phyloP scores from a whole-genome alignment of 2,113 vertebrate genomes.

The Larimichthys crocea region DNA sequence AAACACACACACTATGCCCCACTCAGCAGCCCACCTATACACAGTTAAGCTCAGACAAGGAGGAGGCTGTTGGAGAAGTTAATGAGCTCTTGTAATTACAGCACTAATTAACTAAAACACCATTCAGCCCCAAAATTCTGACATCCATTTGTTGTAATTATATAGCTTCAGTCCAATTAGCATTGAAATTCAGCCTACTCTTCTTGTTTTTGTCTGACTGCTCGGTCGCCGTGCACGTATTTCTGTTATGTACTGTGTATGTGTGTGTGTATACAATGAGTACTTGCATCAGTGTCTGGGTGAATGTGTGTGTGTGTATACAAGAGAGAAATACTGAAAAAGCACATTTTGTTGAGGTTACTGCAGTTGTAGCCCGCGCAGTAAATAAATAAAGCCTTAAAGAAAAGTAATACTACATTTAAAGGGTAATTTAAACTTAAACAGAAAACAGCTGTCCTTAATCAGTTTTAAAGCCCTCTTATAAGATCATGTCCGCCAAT shows the following conservation, averaged over 20 bases:
- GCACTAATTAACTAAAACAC: slow-evolving; percentile 91
- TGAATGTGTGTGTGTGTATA: background rate
- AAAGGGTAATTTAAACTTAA: slow-evolving; percentile 27
- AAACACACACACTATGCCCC: slow-evolving; percentile 39
- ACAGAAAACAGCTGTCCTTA: slow-evolving; percentile 13
- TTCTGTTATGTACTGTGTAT: slow-evolving; percentile 36
- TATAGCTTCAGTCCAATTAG: slow-evolving; percentile 87
- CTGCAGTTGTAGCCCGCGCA: slow-evolving; percentile 9
- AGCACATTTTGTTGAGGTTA: slow-evolving; percentile 33
- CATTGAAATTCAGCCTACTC: slow-evolving; percentile 84
- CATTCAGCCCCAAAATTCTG: slow-evolving; percentile 90
- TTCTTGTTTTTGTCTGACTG: slow-evolving; percentile 80
- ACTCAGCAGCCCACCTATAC: slow-evolving; percentile 77
- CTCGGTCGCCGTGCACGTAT: slow-evolving; percentile 34
- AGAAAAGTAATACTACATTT: slow-evolving; percentile 25
- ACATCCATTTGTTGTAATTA: slow-evolving; percentile 91
- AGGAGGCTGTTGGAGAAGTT: slow-evolving; percentile 82
- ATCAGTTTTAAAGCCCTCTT: slow-evolving; percentile 15
- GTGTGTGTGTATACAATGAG: slow-evolving; percentile 2
- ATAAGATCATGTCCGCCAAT: slow-evolving; percentile 14
- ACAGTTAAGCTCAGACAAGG: slow-evolving; percentile 79
- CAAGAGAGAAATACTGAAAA: slow-evolving; percentile 20
- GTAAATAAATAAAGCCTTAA: slow-evolving; percentile 43
- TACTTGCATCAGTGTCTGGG: slow-evolving; percentile 22
- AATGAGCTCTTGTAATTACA: slow-evolving; percentile 90